Base-by-base conservation (phyloP, 2,113 vertebrate genomes). In the Psittacula cyanocephala region DNA sequence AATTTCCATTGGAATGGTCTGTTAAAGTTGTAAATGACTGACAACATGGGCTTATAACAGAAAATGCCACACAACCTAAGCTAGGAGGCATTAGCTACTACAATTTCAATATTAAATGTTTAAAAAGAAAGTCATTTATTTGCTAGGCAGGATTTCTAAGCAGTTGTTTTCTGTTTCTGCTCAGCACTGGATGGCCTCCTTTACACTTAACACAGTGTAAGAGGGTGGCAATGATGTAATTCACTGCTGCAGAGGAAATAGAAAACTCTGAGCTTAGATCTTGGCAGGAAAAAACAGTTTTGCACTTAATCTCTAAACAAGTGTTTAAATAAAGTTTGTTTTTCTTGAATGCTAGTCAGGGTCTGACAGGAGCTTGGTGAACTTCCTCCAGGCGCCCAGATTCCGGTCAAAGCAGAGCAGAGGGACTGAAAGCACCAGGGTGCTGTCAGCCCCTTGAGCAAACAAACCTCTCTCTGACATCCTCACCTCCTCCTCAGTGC, bases 221-320 rank as follows among this genome's bases (percentile, higher is more conserved):
- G 49, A 90, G 60, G 74, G 67, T 70, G 81, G 20, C 62, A 88
- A 93, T 96, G 91, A 96, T 71, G 82, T 96, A 60, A 96, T 91
- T 81, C 67, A 59, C 74, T 74, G 31, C 77, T 84, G 82, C 85
- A 93, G 76, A 88, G 85, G 93, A 96, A 96, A 72, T 63, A 93
- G 74, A 96, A 93, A 78, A 13, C 27, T 86, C 64, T 71, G 71
- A 91, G 71, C 49, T 71, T 91, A 91, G 82, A 71, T 35, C 29
- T 95, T 96, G 95, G 92, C 95, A 91, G 80, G 64, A 86, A 91
- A 90, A 96, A 93, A 37, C 23, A 71, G 85, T 95, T 95, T 96
- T 86, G 82, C 86, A 95, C 91, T 81, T 94, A 91, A 96, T 97
- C 64, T 81, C 86, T 88, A 93, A 96, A 83, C 79, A 95, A 96